Evolutionary conservation across 2,113 vertebrate genomes (phyloP).

Genomic region (Uria lomvia): DNA sequence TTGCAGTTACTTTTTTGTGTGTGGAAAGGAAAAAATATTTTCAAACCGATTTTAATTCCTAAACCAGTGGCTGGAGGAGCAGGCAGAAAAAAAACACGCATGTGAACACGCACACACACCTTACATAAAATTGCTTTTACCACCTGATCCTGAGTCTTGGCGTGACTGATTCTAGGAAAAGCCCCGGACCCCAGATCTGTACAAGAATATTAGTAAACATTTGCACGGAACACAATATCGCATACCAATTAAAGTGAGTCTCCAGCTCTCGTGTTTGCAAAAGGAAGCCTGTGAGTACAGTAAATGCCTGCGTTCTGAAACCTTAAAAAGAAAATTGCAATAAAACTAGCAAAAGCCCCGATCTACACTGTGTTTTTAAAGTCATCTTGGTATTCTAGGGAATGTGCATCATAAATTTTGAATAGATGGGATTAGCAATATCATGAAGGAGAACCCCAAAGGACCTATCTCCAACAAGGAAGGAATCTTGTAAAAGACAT

Average conservation of each 20-base stretch:
- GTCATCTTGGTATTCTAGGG: not conserved
- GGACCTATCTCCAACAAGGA: slow-evolving; percentile 5
- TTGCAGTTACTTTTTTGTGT: not conserved
- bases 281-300: not conserved
- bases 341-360: not conserved
- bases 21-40: not conserved
- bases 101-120: not conserved
- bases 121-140: not conserved
- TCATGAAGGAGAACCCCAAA: slow-evolving; percentile 17
- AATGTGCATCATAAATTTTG: slow-evolving; percentile 38
- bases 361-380: not conserved
- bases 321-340: not conserved
- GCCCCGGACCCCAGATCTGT: not conserved
- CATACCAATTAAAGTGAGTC: not conserved
- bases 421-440: slow-evolving; percentile 41
- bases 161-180: not conserved
- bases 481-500: slow-evolving; percentile 51
- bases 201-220: not conserved
- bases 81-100: fast-evolving
- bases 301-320: not conserved
- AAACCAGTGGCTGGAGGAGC: not conserved
- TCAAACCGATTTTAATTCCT: not conserved
- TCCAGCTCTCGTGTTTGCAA: not conserved
- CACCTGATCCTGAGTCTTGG: not conserved
- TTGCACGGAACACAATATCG: not conserved